phyloP scores from a whole-genome alignment of 2,797 vertebrate genomes.

The Paramormyrops hopkinsi region DNA sequence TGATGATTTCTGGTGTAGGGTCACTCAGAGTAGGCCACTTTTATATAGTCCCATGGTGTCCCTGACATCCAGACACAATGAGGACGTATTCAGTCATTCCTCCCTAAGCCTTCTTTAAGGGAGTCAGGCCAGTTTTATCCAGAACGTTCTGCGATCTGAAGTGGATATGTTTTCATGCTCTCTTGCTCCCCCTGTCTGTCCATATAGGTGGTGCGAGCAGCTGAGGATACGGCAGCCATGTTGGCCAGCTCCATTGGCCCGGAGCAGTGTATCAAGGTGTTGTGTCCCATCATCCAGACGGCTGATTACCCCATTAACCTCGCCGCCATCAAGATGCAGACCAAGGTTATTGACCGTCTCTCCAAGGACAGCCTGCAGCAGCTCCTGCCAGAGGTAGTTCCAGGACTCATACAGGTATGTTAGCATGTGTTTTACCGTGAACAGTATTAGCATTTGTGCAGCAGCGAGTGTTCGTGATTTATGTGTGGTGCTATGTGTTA shows the following conservation, averaged over 20 bases:
- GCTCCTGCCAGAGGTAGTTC: conserved; percentile 82
- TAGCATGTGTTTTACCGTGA: neutral
- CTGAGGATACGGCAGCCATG: conserved; percentile 79
- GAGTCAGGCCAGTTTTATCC: neutral
- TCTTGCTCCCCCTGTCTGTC: conserved; percentile 22
- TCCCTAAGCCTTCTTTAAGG: neutral
- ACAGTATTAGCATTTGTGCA: neutral
- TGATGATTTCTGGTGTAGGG: neutral
- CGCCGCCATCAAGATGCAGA: conserved; percentile 93
- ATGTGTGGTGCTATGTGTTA: neutral
- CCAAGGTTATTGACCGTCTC: conserved; percentile 81
- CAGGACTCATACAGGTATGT: conserved; percentile 80
- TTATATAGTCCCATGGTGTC: neutral
- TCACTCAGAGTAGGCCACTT: neutral
- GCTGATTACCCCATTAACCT: conserved; percentile 89
- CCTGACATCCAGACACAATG: neutral
- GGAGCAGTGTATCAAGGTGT: conserved; percentile 88
- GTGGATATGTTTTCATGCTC: neutral
- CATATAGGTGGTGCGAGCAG: conserved; percentile 81
- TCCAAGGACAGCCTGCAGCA: conserved; percentile 73
- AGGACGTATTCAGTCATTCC: neutral
- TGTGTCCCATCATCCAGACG: conserved; percentile 89
- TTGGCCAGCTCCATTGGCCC: conserved; percentile 80
- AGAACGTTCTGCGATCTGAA: neutral
- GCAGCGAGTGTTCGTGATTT: neutral